Conservation (phyloP, 2,113 vertebrate genomes). For the Bufo bufo region DNA sequence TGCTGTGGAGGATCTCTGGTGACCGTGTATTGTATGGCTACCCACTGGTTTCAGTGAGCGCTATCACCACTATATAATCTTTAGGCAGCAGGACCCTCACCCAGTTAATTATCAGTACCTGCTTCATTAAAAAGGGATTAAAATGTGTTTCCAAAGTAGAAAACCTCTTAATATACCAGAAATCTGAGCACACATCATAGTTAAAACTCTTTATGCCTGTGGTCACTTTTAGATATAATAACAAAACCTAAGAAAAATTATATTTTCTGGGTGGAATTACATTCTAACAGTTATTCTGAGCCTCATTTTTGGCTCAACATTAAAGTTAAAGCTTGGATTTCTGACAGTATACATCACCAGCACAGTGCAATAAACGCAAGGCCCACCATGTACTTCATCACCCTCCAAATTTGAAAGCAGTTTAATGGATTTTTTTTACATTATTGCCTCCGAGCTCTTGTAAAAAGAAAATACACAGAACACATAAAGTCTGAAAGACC, state of each 20-base stretch:
- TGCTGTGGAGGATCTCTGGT: neutral
- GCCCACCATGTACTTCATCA: constrained; percentile 30
- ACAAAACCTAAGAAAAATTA: neutral
- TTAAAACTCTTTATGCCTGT: neutral
- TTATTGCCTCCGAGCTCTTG: constrained; percentile 8
- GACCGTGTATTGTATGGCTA: neutral
- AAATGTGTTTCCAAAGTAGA: neutral
- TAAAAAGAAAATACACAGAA: constrained; percentile 28
- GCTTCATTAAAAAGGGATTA: no score
- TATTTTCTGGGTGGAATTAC: neutral
- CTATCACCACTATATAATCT: no score
- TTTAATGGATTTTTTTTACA: constrained; percentile 20
- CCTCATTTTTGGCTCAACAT: neutral
- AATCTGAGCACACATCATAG: neutral
- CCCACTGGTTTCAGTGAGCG: no score
- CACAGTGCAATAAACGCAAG: constrained; percentile 24
- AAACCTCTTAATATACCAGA: neutral
- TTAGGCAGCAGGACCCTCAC: no score
- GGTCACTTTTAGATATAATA: neutral
- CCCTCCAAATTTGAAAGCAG: constrained; percentile 28
- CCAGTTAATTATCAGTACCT: no score
- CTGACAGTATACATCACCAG: constrained; percentile 18
- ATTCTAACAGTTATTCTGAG: neutral
- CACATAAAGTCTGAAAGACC: constrained; percentile 19
- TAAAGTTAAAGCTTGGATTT: neutral